A percentile compares a stretch with the other conserved stretches of the same genome.
Conservation (phyloP, 2,888 invertebrate species). For the Dusona sp. region DNA sequence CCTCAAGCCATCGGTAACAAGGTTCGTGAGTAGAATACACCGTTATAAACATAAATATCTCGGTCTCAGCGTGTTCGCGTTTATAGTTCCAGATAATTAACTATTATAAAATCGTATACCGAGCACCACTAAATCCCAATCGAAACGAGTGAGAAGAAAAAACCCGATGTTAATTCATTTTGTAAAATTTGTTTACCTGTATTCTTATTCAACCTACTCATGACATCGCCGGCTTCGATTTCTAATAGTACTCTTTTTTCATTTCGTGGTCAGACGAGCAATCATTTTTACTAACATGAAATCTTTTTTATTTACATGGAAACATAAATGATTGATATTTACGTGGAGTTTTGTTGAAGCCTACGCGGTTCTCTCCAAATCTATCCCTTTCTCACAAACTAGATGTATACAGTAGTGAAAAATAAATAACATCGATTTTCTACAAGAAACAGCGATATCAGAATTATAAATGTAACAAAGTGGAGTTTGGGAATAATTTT, state of each 20-base stretch:
- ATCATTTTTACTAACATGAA: neutral
- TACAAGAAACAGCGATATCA: neutral
- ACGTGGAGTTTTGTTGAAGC: neutral
- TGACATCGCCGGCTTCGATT: neutral
- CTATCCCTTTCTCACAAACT: neutral
- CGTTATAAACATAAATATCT: conserved; percentile 2
- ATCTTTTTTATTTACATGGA: neutral
- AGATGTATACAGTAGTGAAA: neutral
- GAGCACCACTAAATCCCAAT: neutral
- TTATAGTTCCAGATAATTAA: conserved; percentile 4
- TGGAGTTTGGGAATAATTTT: neutral
- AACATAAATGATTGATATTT: neutral
- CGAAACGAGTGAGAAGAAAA: neutral
- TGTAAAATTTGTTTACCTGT: neutral
- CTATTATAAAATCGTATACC: neutral
- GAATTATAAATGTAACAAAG: neutral
- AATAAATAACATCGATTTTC: neutral
- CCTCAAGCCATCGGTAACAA: conserved; percentile 8
- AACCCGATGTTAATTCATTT: neutral
- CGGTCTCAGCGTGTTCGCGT: neutral
- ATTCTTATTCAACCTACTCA: neutral
- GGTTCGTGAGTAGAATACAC: conserved; percentile 2
- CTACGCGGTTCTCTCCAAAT: neutral
- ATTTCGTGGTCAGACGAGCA: neutral
- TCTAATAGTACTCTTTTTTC: neutral